These are phyloP conservation scores for Tubulanus polymorphus DNA, from an alignment of 2,888 invertebrate species.

Conservation along the genomic window DNA sequence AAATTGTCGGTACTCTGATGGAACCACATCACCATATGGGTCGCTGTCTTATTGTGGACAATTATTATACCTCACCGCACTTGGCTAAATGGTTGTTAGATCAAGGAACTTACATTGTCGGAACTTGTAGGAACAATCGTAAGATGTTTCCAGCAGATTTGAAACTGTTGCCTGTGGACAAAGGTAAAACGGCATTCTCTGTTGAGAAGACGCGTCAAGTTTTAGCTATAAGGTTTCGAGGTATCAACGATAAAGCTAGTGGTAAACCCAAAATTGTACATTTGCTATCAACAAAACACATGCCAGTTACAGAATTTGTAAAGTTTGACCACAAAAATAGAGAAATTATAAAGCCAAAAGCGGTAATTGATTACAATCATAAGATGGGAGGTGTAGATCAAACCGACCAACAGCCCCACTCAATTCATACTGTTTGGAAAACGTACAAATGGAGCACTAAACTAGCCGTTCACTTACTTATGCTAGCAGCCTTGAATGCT, in stretches of 20 bases:
- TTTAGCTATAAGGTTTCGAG: not conserved
- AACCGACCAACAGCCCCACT: not conserved
- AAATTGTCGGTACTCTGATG: not conserved
- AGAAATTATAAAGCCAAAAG: not conserved
- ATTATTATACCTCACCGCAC: not conserved
- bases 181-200: not conserved
- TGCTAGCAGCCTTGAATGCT: not conserved
- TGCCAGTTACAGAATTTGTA: not conserved
- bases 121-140: not conserved
- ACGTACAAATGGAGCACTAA: not conserved
- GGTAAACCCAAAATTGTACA: not conserved
- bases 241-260: not conserved
- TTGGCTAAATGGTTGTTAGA: not conserved
- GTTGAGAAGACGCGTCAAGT: not conserved
- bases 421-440: not conserved
- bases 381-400: not conserved
- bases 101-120: not conserved
- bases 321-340: not conserved
- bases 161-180: not conserved
- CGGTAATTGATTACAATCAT: not conserved
- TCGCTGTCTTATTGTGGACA: not conserved
- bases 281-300: not conserved
- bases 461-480: not conserved
- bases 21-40: not conserved
- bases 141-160: not conserved